Evolutionary conservation across 2,888 invertebrate genomes (phyloP), one percentile per base, ranked within the genome.

Genomic region (Melolontha melolontha): DNA sequence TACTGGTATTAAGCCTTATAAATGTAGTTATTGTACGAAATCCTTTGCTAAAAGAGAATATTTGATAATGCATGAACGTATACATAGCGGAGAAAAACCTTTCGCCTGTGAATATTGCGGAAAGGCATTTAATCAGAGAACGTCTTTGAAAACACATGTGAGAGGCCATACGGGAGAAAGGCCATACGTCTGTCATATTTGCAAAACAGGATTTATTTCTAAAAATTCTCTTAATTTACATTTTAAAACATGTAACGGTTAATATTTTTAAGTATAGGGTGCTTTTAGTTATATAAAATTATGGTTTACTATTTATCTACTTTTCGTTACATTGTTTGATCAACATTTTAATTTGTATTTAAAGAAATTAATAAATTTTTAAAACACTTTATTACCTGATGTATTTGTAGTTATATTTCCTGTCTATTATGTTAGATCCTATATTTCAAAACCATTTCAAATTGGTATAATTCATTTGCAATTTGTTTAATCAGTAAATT

Each of bases 1-100:
- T 73, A 82, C 83, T 0, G 86, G 86, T 1, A 80, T 85, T 11
- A 87, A 86, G 71, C 87, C 87, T 0, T 78, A 75, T 67, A 71
- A 71, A 1, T 79, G 80, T 55, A 71, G 73, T 5, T 75, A 73
- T 55, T 79, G 80, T 66, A 72, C 85, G 50, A 87, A 87, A 75
- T 86, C 86, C 1, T 88, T 87, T 80, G 86, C 86, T 39, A 79
- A 79, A 66, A 71, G 75, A 17, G 79, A 79, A 64, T 78, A 87
- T 81, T 79, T 89, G 73, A 86, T 86, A 39, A 81, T 87, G 72
- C 89, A 89, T 82, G 87, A 87, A 47, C 82, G 88, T 78, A 87
- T 86, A 78, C 88, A 88, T 82, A 86, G 86, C 72, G 88, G 88
- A 49, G 88, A 89, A 80, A 87, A 87, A 79, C 89, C 89, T 42